Conservation (phyloP, 64 coral and sea anemone species). For the Exaiptasia diaphana region DNA sequence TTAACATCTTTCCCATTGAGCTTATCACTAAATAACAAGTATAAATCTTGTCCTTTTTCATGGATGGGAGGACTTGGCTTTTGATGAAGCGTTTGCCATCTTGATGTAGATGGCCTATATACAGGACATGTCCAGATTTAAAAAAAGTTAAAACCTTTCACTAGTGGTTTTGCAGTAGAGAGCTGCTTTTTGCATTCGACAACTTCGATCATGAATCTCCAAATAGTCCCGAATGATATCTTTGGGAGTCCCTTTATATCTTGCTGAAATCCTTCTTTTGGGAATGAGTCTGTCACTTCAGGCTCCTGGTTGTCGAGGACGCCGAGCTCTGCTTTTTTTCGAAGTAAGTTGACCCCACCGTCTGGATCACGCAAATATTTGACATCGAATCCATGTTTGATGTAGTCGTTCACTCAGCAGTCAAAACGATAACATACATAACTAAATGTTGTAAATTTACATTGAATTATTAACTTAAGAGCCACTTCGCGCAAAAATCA, state of each 20-base stretch:
- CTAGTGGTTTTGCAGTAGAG: conserved; percentile 22
- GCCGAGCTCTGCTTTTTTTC: conserved; percentile 22
- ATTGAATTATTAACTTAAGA: too few relatives aligned
- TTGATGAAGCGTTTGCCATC: conserved; percentile 45
- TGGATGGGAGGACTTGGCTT: conserved; percentile 59
- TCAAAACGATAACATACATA: background rate
- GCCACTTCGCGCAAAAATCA: too few relatives aligned
- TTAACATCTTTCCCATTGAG: conserved; percentile 16
- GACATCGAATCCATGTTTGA: conserved; percentile 12
- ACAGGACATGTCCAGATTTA: conserved; percentile 54
- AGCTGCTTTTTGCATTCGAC: conserved; percentile 37
- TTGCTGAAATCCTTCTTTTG: conserved; percentile 15
- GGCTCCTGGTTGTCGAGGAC: conserved; percentile 32
- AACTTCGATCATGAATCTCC: conserved; percentile 12
- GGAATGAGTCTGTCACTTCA: background rate
- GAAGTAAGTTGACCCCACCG: background rate
- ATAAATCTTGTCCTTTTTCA: conserved; percentile 60
- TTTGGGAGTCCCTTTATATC: conserved; percentile 12
- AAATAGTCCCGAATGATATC: conserved; percentile 1
- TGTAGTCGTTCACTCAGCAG: conserved; percentile 45
- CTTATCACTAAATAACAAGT: conserved; percentile 16
- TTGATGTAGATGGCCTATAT: background rate
- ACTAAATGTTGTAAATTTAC: too few relatives aligned
- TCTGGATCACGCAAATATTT: conserved; percentile 56
- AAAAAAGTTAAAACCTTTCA: conserved; percentile 37